Evolutionary conservation across 2,888 invertebrate species (phyloP), one percentile per base, ranked within the genome.

Genomic region (Pristionchus arcanus): DNA sequence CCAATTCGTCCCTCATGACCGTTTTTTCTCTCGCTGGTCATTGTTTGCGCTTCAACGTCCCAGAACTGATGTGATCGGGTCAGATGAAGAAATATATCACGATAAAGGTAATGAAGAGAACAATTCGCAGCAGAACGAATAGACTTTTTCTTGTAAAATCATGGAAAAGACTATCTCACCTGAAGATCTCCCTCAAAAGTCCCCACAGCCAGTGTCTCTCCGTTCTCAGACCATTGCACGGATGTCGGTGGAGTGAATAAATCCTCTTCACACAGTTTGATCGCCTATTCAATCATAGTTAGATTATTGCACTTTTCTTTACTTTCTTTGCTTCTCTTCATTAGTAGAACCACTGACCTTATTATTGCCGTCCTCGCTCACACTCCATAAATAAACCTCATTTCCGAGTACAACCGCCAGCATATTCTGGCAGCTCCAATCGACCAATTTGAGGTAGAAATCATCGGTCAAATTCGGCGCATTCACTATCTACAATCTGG

Each of bases 381-480:
- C 68, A 68, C 11, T 68, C 68, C 68, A 99, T 91, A 99, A 96
- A 95, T 99, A 99, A 0, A 99, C 99, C 95, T 98, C 98, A 94
- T 98, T 98, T 53, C 98, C 98, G 34, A 99, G 96, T 0, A 99
- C 99, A 4, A 99, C 99, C 95, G 98, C 98, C 91, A 99, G 97
- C 55, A 99, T 98, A 96, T 99, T 99, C 96, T 98, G 98, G 87
- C 98, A 98, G 11, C 98, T 98, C 99, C 99, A 99, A 96, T 99
- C 99, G 66, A 99, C 99, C 91, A 99, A 96, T 96, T 99, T 99
- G 93, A 99, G 96, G 95, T 98, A 98, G 96, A 99, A 99, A 68
- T 99, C 99, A 96, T 99, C 99, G 96, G 99, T 98, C 90, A 98
- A 96, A 96, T 98, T 98, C 9, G 98, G 98, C 4, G 98, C 98